Base-by-base conservation (phyloP, 1,140 invertebrate genomes). In the Sitodiplosis mosellana region DNA sequence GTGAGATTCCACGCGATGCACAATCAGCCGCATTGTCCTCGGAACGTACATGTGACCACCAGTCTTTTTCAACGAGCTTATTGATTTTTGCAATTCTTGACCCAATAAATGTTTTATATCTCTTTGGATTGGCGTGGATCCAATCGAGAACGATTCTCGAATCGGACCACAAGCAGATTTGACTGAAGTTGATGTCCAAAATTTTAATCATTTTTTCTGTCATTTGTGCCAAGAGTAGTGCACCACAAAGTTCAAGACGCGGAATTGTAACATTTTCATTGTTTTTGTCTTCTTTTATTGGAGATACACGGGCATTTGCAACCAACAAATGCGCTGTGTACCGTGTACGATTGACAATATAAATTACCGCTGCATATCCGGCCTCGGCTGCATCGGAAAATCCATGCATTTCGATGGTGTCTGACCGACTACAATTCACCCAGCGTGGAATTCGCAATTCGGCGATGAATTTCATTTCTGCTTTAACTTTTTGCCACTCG, bases 331-430 rank as follows among this genome's bases (percentile, higher is more conserved):
- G 27, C 40, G 27, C 14, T 7, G 15, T 19, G n/a, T 50, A 37
- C 11, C 51, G 11, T 15, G 47, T 38, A 14, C 45, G 33, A 12
- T 49, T 43, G 33, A 37, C 51, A 42, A 53, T 37, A 48, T 60
- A 63, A 19, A 59, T 22, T 8, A 53, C 54, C 8, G 54, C 58
- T 1, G 51, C 56, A 47, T 61, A 61, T 3, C 53, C 56, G 33
- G 45, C 48, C 22, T 50, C 47, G n/a, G 52, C 54, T 19, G 56
- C 56, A 51, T 62, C 59, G n/a, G 48, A 51, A 48, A 60, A 64
- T 22, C 55, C 58, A 49, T 58, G 55, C 8, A 60, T 14, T 50
- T 58, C 27, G 10, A 22, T 33, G 50, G 20, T 8, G 37, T 22
- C 19, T 19, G 7, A n/a, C 12, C 11, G 11, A 19, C 41, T 43